phyloP scores from a whole-genome alignment of 2,113 vertebrate species.

The Aspidoscelis tigris region DNA sequence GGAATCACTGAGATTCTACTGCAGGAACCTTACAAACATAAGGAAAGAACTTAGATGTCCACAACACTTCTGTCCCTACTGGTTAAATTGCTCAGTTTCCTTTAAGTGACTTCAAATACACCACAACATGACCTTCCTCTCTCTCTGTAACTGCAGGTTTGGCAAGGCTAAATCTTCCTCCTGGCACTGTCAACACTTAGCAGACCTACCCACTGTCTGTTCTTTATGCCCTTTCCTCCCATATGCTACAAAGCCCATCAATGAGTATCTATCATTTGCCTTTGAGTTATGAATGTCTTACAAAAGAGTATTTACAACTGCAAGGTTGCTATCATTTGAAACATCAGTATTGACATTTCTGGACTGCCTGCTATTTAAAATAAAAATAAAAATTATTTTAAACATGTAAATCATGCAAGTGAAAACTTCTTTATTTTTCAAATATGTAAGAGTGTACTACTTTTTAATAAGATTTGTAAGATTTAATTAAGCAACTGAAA shows the following conservation, averaged over 20 bases:
- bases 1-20: too few species aligned
- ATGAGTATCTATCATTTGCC: accelerated
- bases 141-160: slow-evolving; percentile 12
- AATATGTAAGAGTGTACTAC: not conserved
- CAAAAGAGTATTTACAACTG: accelerated
- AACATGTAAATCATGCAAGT: not conserved
- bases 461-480: not conserved
- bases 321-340: slow-evolving; percentile 20
- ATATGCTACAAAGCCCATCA: slow-evolving; percentile 2
- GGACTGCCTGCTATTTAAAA: accelerated
- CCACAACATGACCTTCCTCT: not conserved
- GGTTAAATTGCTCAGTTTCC: not conserved
- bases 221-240: slow-evolving; percentile 14
- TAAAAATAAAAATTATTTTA: not conserved
- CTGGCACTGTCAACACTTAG: slow-evolving; percentile 36
- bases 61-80: accelerated
- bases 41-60: not conserved
- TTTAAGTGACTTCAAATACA: not conserved
- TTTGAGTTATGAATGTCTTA: not conserved
- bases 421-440: not conserved
- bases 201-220: not conserved
- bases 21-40: not conserved
- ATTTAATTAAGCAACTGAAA: not conserved
- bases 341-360: not conserved
- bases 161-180: slow-evolving; percentile 36